Base-by-base conservation (phyloP, 2,113 vertebrate genomes). In the Rhea americana region DNA sequence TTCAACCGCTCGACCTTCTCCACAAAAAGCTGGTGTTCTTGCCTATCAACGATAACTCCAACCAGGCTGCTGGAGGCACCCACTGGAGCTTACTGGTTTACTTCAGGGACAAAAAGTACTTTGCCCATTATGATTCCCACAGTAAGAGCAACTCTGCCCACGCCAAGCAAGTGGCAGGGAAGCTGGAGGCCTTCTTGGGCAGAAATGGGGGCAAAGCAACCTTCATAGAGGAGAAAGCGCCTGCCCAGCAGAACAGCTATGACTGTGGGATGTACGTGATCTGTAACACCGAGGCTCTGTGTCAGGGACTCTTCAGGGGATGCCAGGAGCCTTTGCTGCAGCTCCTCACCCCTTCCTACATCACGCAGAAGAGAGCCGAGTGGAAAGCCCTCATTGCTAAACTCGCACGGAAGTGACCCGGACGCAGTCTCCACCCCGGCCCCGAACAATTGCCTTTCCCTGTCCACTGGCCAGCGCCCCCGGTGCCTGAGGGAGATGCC, bases 221-320 rank as follows among this genome's bases (percentile, higher is more conserved):
- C 74, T 99, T 99, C 7, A 85, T 97, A 56, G 99, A 99, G 93
- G 99, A 99, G 96, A 97, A 97, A 59, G 98, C 98, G 0, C 99
- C 99, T 1, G 97, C 97, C 5, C 99, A 99, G 97, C 98, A 99
- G 95, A 99, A 99, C 97, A 99, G 99, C 97, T 99, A 99, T 24
- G 99, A 99, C 98, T 99, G 99, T 47, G 99, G 99, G 92, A 99
- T 99, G 99, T 99, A 99, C 0, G 99, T 99, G 68, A 98, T 99
- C 94, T 99, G 99, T 95, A 99, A 99, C 4, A 87, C 98, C 0
- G 99, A 99, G 96, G 98, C 97, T 82, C 96, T 99, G 92, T 99
- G 99, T 65, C 98, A 98, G 72, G 96, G 97, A 68, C 92, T 97
- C 92, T 97, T 97, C 41, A 95, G 68, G 89, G 96, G 90, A 28